These are phyloP conservation scores for Zygogramma bicolorata DNA, from an alignment of 2,888 invertebrate species.

Conservation along the genomic window DNA sequence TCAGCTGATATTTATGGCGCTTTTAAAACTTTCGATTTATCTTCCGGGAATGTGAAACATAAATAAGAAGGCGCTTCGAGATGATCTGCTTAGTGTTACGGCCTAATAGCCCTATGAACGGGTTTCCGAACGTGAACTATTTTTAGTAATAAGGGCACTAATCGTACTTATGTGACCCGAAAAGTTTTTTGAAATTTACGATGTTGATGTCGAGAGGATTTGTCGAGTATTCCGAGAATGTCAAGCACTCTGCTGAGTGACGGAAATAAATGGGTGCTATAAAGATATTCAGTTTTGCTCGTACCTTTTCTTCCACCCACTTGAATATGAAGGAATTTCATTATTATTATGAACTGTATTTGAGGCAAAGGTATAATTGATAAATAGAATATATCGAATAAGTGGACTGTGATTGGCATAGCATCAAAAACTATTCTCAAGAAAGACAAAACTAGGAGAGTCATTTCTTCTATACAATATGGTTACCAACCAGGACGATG, in stretches of 20 bases:
- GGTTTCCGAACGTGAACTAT: constrained; percentile 10
- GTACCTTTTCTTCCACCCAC: too few relatives aligned
- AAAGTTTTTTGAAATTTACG: background rate
- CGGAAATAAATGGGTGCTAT: background rate
- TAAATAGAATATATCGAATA: too few relatives aligned
- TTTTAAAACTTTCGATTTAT: constrained; percentile 7
- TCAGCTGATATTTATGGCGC: background rate
- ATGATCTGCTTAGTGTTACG: constrained; percentile 17
- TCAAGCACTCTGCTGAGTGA: background rate
- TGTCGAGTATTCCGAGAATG: constrained; percentile 11
- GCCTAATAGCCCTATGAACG: constrained; percentile 1
- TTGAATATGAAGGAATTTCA: too few relatives aligned
- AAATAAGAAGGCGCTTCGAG: background rate
- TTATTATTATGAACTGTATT: too few relatives aligned
- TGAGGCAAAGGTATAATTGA: too few relatives aligned
- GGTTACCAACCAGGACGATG: too few relatives aligned
- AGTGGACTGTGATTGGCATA: too few relatives aligned
- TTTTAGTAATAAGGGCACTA: constrained; percentile 15
- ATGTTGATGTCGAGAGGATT: background rate
- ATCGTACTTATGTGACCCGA: background rate
- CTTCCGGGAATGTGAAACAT: constrained; percentile 15
- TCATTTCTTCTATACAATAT: too few relatives aligned
- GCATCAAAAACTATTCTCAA: too few relatives aligned
- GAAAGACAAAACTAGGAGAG: too few relatives aligned
- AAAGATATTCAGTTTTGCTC: background rate